Evolutionary conservation across 2,888 invertebrate species (phyloP), one percentile per base, ranked within the genome.

Genomic region (Pristionchus arcanus): DNA sequence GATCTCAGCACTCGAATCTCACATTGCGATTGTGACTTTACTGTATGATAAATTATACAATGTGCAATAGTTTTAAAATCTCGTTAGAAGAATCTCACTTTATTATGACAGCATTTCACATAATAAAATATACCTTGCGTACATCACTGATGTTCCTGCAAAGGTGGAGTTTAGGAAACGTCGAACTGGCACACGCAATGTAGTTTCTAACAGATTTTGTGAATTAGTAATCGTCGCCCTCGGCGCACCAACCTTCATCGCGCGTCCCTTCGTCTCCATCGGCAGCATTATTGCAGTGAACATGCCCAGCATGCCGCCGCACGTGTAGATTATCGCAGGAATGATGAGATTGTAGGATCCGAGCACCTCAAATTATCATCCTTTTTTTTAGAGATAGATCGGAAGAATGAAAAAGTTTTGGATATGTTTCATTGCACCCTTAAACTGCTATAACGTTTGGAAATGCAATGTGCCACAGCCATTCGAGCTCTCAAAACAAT

Each of bases 191-290:
- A 16, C 81, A 49, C 81, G 21, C 49, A 49, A 21, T 53, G 81
- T 11, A 81, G 53, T 53, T 19, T 74, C 21, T 21, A 21, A 42
- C 25, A 81, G 11, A n/a, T 16, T 19, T 31, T 4, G 0, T 37
- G 0, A 74, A 42, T 37, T 74, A 25, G 25, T 74, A 37, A 37
- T 37, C 34, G 74, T 74, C 74, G 74, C 28, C 74, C 37, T 34
- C 28, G n/a, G 21, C 37, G 42, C 74, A 74, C 74, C 9, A n/a
- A 81, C 81, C 49, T 81, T 49, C 81, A 81, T 88, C 55, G 71
- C 97, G 91, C 97, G 96, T 63, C 97, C 97, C 95, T 97, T 97
- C 1, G 97, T 97, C 96, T 98, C 98, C 88, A 97, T 97, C 9
- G 98, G 98, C 85, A 98, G 96, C 0, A 97, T 96, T 28, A 97